A percentile compares a stretch with the other conserved stretches of the same genome.
These are phyloP conservation scores for Dusona sp. DNA, from an alignment of 2,888 invertebrate genomes.

Conservation along the genomic window DNA sequence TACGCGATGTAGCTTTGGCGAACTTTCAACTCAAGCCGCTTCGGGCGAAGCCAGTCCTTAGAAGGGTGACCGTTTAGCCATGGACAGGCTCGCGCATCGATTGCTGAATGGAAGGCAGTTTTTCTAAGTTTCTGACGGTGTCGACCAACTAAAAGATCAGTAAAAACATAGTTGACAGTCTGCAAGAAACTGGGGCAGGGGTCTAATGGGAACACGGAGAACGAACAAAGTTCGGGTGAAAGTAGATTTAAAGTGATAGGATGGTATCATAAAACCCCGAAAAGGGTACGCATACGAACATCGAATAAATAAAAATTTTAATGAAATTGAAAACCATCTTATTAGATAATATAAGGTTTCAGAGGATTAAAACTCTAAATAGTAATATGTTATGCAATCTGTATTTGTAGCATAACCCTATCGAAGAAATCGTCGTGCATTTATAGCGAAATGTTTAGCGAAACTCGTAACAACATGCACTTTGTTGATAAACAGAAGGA, in stretches of 20 bases:
- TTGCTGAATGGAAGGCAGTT: background rate
- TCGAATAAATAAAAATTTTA: background rate
- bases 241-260: background rate
- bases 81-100: background rate
- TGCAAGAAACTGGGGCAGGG: background rate
- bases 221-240: background rate
- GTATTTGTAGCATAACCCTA: background rate
- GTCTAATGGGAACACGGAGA: background rate
- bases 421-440: background rate
- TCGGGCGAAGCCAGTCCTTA: background rate
- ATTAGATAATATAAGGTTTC: background rate
- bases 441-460: no score
- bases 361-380: background rate
- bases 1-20: no score
- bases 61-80: background rate
- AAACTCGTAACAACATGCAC: background rate
- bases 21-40: no score
- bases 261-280: background rate
- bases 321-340: background rate
- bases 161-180: background rate
- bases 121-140: background rate
- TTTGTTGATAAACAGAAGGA: background rate
- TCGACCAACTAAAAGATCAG: background rate
- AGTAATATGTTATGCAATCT: background rate
- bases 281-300: background rate